Evolutionary conservation across 1,140 invertebrate species (phyloP).

Genomic region (Dendrolimus punctatus): DNA sequence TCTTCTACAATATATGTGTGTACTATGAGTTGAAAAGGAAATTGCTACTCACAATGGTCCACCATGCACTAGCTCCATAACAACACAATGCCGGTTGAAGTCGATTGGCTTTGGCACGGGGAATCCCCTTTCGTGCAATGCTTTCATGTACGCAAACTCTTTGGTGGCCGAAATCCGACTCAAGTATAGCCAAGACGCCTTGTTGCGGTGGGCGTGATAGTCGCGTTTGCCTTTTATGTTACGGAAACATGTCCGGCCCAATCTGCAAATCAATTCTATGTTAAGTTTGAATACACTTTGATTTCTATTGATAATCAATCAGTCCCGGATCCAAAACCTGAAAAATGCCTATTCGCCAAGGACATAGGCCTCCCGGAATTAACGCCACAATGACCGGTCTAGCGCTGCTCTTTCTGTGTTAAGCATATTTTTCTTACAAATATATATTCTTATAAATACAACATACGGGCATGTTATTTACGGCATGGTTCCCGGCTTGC

Average conservation of each 20-base stretch:
- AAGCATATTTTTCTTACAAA: too few relatives aligned
- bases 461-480: too few relatives aligned
- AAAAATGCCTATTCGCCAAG: too few relatives aligned
- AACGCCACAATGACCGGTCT: too few relatives aligned
- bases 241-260: conserved; percentile 96
- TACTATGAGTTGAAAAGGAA: not conserved
- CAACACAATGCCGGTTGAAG: conserved; percentile 95
- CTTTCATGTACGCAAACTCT: conserved; percentile 99
- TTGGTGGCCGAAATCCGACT: conserved; percentile 96
- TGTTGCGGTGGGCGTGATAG: conserved; percentile 93
- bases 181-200: conserved; percentile 97
- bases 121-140: conserved; percentile 90
- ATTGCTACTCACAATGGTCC: conserved; percentile 77
- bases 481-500: too few relatives aligned
- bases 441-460: too few relatives aligned
- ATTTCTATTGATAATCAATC: too few relatives aligned
- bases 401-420: too few relatives aligned
- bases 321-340: too few relatives aligned
- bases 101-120: conserved; percentile 97
- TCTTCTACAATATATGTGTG: too few relatives aligned
- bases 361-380: too few relatives aligned
- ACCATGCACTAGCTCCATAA: conserved; percentile 94
- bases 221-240: conserved; percentile 97
- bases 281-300: too few relatives aligned
- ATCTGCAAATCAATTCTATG: conserved; percentile 65